phyloP scores from a whole-genome alignment of 2,888 invertebrate genomes.

The Stenotaenia linearis region DNA sequence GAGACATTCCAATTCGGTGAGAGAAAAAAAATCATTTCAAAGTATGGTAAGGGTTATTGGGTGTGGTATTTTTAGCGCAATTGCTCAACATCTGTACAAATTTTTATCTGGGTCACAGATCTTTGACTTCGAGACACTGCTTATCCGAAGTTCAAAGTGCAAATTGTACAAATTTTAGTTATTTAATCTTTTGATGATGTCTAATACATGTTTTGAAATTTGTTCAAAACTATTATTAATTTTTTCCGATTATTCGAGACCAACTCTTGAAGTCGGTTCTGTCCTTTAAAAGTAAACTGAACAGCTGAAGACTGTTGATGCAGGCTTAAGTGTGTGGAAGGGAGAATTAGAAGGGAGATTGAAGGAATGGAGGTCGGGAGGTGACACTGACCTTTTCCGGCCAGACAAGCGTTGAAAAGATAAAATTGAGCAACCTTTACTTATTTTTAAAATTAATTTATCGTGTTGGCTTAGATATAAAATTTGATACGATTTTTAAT shows the following conservation, averaged over 20 bases:
- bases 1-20: slow-evolving; percentile 27
- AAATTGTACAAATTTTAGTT: too few species aligned
- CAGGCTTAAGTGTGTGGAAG: background rate
- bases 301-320: slow-evolving; percentile 19
- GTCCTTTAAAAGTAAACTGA: background rate
- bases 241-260: background rate
- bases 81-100: background rate
- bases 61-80: background rate
- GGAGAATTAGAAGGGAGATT: background rate
- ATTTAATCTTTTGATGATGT: background rate
- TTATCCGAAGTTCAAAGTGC: background rate
- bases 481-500: background rate
- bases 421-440: background rate
- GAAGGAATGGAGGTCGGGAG: background rate
- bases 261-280: background rate
- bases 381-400: slow-evolving; percentile 23
- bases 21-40: background rate
- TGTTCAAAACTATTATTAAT: background rate
- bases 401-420: background rate
- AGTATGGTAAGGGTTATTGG: background rate
- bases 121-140: slow-evolving; percentile 13
- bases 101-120: background rate
- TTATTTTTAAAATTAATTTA: background rate
- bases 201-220: background rate
- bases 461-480: background rate